Evolutionary conservation across 2,888 invertebrate genomes (phyloP).

Genomic region (Harpalus rubripes): DNA sequence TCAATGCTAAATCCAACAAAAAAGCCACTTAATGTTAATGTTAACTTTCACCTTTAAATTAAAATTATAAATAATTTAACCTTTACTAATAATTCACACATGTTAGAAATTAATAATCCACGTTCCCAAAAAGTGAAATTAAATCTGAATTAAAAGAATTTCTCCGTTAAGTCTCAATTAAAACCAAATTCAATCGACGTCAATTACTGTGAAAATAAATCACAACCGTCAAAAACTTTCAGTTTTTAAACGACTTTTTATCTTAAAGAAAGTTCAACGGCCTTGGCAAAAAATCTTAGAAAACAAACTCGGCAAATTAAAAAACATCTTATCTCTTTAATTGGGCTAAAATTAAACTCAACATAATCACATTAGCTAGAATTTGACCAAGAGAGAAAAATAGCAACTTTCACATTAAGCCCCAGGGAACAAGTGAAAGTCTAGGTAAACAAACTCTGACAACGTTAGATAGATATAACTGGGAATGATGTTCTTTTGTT

Average conservation of each 20-base stretch:
- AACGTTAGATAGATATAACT: constrained; percentile 4
- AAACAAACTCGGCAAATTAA: constrained; percentile 34
- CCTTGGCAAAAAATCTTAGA: constrained; percentile 41
- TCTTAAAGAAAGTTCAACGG: constrained; percentile 38
- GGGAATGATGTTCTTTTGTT: not conserved
- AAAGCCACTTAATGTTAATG: not conserved
- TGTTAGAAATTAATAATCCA: not conserved
- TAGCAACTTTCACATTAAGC: constrained; percentile 30
- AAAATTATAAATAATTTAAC: not conserved
- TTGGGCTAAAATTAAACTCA: constrained; percentile 42
- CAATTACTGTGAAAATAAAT: no score
- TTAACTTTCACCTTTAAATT: constrained; percentile 28
- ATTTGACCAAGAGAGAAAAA: constrained; percentile 41
- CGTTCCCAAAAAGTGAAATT: not conserved
- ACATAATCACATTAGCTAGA: constrained; percentile 40
- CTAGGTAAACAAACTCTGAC: constrained; percentile 39
- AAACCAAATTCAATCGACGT: constrained; percentile 2
- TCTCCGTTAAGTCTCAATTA: constrained; percentile 26
- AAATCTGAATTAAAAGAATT: constrained; percentile 6
- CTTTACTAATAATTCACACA: not conserved
- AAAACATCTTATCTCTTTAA: constrained; percentile 44
- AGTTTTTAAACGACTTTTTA: constrained; percentile 42
- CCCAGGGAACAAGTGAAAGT: constrained; percentile 27
- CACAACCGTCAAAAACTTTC: constrained; percentile 34
- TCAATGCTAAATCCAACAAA: no score